phyloP scores from a whole-genome alignment of 2,113 vertebrate species.

The Turnix velox region DNA sequence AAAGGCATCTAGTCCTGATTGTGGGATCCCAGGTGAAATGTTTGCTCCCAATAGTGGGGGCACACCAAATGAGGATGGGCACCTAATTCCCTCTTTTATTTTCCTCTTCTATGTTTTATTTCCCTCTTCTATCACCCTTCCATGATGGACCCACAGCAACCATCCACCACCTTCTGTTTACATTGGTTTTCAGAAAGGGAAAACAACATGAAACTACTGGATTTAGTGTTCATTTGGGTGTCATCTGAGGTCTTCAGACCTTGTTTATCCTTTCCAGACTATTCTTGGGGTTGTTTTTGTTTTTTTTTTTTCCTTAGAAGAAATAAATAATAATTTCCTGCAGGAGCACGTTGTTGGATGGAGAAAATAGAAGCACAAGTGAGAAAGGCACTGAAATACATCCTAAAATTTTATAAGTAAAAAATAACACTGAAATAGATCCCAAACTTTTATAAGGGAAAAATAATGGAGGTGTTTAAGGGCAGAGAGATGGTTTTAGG shows the following conservation, averaged over 20 bases:
- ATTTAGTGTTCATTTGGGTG: neutral
- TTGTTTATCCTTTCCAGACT: neutral
- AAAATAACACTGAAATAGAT: too few species aligned
- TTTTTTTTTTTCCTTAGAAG: neutral
- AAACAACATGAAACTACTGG: neutral
- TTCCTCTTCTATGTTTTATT: neutral
- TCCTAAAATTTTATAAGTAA: neutral
- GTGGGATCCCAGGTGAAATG: neutral
- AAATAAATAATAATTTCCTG: neutral
- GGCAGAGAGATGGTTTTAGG: too few species aligned
- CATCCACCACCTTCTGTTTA: neutral
- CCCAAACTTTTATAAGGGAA: too few species aligned
- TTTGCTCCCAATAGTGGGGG: neutral
- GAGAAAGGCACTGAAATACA: neutral
- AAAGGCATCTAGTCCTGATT: constrained; percentile 41
- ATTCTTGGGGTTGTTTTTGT: too few species aligned
- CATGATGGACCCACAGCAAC: neutral
- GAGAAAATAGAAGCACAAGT: neutral
- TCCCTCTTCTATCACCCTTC: neutral
- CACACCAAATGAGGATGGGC: neutral
- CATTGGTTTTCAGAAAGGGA: neutral
- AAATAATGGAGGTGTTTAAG: too few species aligned
- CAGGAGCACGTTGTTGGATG: neutral
- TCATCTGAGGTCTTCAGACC: neutral
- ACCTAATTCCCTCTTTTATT: neutral